Conservation (phyloP, 2,888 invertebrate genomes). For the Xestia xanthographa region DNA sequence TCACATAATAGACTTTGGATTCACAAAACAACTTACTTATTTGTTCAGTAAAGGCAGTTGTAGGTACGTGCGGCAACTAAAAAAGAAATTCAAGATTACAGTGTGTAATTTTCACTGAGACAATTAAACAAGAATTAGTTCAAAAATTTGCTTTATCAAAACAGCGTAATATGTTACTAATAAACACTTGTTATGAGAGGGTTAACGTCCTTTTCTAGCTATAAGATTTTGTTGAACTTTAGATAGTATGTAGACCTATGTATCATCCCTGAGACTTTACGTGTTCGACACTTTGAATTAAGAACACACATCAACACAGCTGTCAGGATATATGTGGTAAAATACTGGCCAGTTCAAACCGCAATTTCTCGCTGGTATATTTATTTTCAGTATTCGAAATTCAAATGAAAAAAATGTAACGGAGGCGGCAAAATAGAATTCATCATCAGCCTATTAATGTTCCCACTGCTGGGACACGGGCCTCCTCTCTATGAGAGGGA, state of each 20-base stretch:
- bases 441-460: too few species aligned
- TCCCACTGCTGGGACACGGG: too few species aligned
- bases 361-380: not conserved
- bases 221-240: slow-evolving; percentile 12
- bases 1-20: slow-evolving; percentile 4
- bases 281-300: too few species aligned
- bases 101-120: slow-evolving; percentile 30
- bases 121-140: slow-evolving; percentile 30
- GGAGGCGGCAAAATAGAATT: not conserved
- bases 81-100: slow-evolving; percentile 44
- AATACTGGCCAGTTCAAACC: too few species aligned
- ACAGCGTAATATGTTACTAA: slow-evolving; percentile 17
- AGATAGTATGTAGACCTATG: too few species aligned
- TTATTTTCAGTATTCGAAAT: not conserved
- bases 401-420: not conserved
- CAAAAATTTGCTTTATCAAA: slow-evolving; percentile 18
- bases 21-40: not conserved
- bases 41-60: slow-evolving; percentile 25
- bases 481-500: too few species aligned
- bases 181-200: slow-evolving; percentile 33
- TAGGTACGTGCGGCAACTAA: slow-evolving; percentile 42
- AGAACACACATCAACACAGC: too few species aligned
- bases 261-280: too few species aligned
- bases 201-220: slow-evolving; percentile 40
- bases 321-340: too few species aligned